Conservation (phyloP, 23 tunicate genomes). For the Corella eumyota region DNA sequence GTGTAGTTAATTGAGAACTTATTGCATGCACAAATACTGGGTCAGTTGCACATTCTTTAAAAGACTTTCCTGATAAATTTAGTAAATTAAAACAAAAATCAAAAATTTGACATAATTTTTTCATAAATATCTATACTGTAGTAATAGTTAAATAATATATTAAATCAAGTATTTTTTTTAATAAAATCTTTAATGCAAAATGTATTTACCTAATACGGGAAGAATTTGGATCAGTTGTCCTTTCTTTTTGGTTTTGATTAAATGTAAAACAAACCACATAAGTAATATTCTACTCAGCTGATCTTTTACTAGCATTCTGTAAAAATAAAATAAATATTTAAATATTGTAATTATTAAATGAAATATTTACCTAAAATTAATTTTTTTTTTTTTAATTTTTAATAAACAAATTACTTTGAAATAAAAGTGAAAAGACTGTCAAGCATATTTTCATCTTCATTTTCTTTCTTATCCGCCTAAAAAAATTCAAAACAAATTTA, state of each 20-base stretch:
- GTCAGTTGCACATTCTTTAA: constrained; percentile 55
- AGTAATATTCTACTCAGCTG: constrained; percentile 44
- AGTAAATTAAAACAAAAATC: neutral
- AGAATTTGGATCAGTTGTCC: constrained; percentile 34
- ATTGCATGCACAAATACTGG: constrained; percentile 50
- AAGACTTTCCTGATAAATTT: constrained; percentile 22
- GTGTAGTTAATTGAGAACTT: constrained; percentile 28
- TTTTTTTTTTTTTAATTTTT: no score
- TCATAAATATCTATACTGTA: neutral
- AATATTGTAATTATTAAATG: neutral
- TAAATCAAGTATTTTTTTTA: neutral
- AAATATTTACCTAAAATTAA: neutral
- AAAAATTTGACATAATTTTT: neutral
- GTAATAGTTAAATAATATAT: neutral
- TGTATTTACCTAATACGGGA: constrained; percentile 34
- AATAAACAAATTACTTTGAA: no score
- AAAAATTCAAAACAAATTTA: no score
- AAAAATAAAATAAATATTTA: neutral
- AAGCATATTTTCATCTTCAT: no score
- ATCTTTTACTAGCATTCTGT: constrained; percentile 54
- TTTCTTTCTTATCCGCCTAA: no score
- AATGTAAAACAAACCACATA: constrained; percentile 60
- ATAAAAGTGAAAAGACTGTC: no score
- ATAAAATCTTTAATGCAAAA: neutral
- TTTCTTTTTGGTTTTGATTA: constrained; percentile 51